Percentiles rank a stretch among this genome's conserved stretches.
These are phyloP conservation scores for Botia kubotai DNA, from an alignment of 2,797 vertebrate genomes.

Conservation along the genomic window DNA sequence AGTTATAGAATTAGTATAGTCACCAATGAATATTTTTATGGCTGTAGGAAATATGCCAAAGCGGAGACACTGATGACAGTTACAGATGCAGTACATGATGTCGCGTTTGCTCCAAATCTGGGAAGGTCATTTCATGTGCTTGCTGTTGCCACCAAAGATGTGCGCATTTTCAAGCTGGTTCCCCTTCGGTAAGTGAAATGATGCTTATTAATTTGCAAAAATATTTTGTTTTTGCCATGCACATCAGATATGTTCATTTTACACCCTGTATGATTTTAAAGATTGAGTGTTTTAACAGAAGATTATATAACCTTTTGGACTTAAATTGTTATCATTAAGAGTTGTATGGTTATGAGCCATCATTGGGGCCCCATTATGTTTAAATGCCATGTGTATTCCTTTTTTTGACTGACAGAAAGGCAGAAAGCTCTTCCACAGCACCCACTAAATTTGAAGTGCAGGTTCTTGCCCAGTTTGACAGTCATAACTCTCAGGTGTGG, in stretches of 20 bases:
- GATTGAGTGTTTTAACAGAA: not conserved
- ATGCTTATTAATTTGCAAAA: not conserved
- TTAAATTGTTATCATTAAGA: not conserved
- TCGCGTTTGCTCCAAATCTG: slow-evolving; percentile 94
- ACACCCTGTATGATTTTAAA: not conserved
- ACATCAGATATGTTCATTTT: not conserved
- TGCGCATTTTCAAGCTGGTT: slow-evolving; percentile 94
- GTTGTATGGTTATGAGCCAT: not conserved
- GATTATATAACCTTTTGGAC: too few relatives aligned
- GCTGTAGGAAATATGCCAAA: slow-evolving; percentile 94
- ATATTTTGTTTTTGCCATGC: not conserved
- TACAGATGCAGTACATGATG: slow-evolving; percentile 94
- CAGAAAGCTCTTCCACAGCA: slow-evolving; percentile 85
- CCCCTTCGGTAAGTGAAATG: slow-evolving; percentile 85
- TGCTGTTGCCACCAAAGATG: slow-evolving; percentile 97
- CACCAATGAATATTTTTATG: slow-evolving; percentile 82
- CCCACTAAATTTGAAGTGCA: slow-evolving; percentile 95
- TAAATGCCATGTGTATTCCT: not conserved
- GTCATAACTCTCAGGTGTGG: slow-evolving; percentile 98
- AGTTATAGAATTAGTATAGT: not conserved
- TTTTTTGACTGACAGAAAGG: slow-evolving; percentile 76
- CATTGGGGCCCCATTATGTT: too few relatives aligned
- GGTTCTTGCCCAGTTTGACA: slow-evolving; percentile 95
- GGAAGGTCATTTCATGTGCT: slow-evolving; percentile 95
- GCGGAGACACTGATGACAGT: slow-evolving; percentile 95